Conservation (phyloP, 2,888 invertebrate species). For the Tetanocera ferruginea region DNA sequence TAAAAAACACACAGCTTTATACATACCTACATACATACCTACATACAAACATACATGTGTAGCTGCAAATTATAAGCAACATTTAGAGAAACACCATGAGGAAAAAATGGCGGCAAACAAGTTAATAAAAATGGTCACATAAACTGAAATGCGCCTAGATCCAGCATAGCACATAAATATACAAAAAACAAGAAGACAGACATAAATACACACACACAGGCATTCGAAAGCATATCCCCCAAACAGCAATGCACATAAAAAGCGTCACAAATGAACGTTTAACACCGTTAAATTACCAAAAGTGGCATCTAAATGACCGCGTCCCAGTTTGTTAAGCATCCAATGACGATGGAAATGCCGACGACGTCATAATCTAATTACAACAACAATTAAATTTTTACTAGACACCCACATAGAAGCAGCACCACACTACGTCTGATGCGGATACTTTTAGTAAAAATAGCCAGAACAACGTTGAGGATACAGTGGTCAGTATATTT, state of each 20-base stretch:
- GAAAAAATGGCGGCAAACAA: neutral
- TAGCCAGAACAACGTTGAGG: too few species aligned
- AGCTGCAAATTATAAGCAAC: too few species aligned
- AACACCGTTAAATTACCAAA: slow-evolving; percentile 15
- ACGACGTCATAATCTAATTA: slow-evolving; percentile 52
- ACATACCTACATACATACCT: too few species aligned
- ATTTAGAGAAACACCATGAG: neutral
- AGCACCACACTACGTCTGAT: neutral
- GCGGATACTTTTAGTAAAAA: neutral
- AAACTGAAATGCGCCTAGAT: neutral
- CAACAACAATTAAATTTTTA: slow-evolving; percentile 49
- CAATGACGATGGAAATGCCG: neutral
- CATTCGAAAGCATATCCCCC: neutral
- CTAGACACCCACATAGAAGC: slow-evolving; percentile 2
- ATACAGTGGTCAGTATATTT: too few species aligned
- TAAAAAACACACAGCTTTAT: neutral
- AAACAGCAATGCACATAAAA: neutral
- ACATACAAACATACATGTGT: neutral
- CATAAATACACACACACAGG: neutral
- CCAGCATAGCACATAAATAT: neutral
- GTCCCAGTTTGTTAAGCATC: neutral
- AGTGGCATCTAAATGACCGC: neutral
- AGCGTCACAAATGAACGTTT: slow-evolving; percentile 3
- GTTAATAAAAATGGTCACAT: slow-evolving; percentile 2
- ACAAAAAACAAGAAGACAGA: neutral